Conservation (phyloP, 2,888 invertebrate genomes). For the Pasiphila rectangulata region DNA sequence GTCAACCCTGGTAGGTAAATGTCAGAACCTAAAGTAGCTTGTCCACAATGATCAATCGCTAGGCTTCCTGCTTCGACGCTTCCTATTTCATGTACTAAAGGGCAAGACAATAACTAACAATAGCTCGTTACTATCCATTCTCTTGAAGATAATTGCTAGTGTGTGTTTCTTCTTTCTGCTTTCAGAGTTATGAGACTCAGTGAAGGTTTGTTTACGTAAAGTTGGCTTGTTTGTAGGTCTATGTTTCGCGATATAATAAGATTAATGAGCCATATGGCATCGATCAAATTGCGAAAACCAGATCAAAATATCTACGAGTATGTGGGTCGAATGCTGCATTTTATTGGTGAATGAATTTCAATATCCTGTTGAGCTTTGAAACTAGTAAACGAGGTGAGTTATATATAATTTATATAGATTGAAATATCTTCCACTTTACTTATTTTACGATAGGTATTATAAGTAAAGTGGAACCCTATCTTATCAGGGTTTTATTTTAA, state of each 20-base stretch:
- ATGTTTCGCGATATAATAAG: background rate
- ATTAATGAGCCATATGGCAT: slow-evolving; percentile 13
- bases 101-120: slow-evolving; percentile 19
- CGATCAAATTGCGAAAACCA: slow-evolving; percentile 10
- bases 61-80: slow-evolving; percentile 47
- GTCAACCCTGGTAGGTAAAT: slow-evolving; percentile 57
- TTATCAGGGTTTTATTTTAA: no score
- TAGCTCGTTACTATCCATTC: slow-evolving; percentile 7
- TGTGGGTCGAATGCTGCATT: slow-evolving; percentile 20
- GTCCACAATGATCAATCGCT: slow-evolving; percentile 37
- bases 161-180: background rate
- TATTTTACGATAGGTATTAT: no score
- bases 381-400: no score
- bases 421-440: no score
- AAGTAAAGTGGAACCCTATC: no score
- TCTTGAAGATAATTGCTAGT: background rate
- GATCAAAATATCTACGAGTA: slow-evolving; percentile 1
- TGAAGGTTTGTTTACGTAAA: slow-evolving; percentile 8
- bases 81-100: slow-evolving; percentile 32
- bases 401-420: no score
- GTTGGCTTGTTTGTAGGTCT: slow-evolving; percentile 14
- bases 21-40: slow-evolving; percentile 45
- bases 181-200: background rate
- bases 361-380: slow-evolving; percentile 6
- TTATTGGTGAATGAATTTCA: background rate